These are phyloP conservation scores for Caretta caretta DNA, from an alignment of 2,113 vertebrate species.

Conservation along the genomic window DNA sequence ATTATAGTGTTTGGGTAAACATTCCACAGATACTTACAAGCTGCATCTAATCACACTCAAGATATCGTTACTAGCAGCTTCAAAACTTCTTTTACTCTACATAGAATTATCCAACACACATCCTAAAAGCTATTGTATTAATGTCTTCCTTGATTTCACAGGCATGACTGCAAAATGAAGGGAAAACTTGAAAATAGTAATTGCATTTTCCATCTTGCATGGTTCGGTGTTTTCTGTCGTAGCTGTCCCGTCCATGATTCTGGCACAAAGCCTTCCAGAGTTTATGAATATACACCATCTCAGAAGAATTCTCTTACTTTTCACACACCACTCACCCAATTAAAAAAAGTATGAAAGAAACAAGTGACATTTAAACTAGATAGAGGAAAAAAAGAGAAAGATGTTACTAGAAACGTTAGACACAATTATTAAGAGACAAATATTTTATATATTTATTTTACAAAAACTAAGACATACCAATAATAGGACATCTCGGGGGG, in stretches of 20 bases:
- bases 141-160: not conserved
- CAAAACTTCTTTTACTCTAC: not conserved
- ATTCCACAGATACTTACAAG: not conserved
- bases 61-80: not conserved
- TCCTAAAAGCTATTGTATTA: not conserved
- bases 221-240: too few species aligned
- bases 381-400: not conserved
- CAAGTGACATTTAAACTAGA: not conserved
- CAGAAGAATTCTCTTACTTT: not conserved
- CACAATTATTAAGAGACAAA: not conserved
- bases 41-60: not conserved
- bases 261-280: not conserved
- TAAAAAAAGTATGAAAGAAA: not conserved
- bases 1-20: not conserved
- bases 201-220: not conserved
- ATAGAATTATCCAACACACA: accelerated
- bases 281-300: not conserved
- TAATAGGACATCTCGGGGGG: not conserved
- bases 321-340: not conserved
- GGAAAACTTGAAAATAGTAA: not conserved
- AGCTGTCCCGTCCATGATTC: not conserved
- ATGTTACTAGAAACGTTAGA: not conserved
- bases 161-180: not conserved
- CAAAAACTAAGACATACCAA: not conserved
- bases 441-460: not conserved